Percentiles rank a stretch among this genome's conserved stretches.
These are phyloP conservation scores for Papilio machaon DNA, from an alignment of 1,140 invertebrate genomes.

Conservation along the genomic window DNA sequence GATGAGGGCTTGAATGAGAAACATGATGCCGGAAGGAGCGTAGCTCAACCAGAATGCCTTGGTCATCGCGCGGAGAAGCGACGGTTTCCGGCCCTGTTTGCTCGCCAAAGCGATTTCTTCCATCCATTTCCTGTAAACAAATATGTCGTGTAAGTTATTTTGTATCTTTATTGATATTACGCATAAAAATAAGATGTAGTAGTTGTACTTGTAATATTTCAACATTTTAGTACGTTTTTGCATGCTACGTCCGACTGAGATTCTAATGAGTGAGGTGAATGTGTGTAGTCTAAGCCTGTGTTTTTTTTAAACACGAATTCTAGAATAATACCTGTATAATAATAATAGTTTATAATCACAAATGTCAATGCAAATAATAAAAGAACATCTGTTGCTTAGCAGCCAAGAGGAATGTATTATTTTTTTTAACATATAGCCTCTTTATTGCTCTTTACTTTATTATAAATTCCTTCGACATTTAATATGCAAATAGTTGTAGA, in stretches of 20 bases:
- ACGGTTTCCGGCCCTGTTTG: slow-evolving; percentile 74
- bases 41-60: slow-evolving; percentile 79
- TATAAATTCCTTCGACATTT: background rate
- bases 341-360: background rate
- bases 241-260: no score
- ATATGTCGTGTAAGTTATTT: slow-evolving; percentile 38
- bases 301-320: no score
- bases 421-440: background rate
- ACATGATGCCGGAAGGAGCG: slow-evolving; percentile 77
- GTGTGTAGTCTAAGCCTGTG: no score
- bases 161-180: slow-evolving; percentile 24
- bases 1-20: slow-evolving; percentile 74
- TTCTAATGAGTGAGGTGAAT: no score
- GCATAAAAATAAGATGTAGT: background rate
- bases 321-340: background rate
- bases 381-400: background rate
- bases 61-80: slow-evolving; percentile 75
- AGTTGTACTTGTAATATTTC: background rate
- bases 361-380: background rate
- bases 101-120: slow-evolving; percentile 75
- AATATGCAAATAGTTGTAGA: background rate
- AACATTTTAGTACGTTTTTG: background rate
- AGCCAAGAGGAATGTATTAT: background rate
- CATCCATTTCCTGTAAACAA: slow-evolving; percentile 78
- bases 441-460: background rate